Percentiles rank a stretch among this genome's conserved stretches.
Evolutionary conservation across 2,888 invertebrate species (phyloP).

Genomic region (Zele albiditarsus): DNA sequence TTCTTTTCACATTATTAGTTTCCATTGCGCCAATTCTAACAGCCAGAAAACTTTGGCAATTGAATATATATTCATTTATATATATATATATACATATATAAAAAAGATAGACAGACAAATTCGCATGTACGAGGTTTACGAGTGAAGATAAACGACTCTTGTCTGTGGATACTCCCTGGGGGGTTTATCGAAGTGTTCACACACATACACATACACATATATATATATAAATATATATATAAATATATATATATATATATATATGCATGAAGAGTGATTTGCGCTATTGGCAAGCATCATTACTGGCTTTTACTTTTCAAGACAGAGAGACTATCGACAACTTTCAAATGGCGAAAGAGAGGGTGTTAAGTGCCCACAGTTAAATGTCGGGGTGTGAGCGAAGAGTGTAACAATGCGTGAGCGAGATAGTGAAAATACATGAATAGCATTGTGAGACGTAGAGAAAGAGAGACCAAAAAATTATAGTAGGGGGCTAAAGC

Average conservation of each 20-base stretch:
- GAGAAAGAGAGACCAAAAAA: conserved; percentile 37
- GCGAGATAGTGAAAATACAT: conserved; percentile 12
- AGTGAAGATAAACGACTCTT: conserved; percentile 27
- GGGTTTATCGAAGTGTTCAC: conserved; percentile 12
- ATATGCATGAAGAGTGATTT: conserved; percentile 30
- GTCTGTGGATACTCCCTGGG: not conserved
- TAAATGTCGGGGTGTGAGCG: conserved; percentile 24
- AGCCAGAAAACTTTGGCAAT: too few relatives aligned
- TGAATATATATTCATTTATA: too few relatives aligned
- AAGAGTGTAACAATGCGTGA: conserved; percentile 38
- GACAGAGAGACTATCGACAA: conserved; percentile 52
- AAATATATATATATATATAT: not conserved
- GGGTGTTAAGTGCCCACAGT: conserved; percentile 46
- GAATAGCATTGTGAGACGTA: conserved; percentile 22
- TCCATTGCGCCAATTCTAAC: too few relatives aligned
- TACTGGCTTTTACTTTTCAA: conserved; percentile 48
- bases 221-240: too few relatives aligned
- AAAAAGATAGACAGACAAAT: not conserved
- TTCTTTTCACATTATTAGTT: too few relatives aligned
- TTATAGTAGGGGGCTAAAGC: not conserved
- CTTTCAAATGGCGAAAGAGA: conserved; percentile 49
- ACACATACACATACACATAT: not conserved
- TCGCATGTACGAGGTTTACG: not conserved
- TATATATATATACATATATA: too few relatives aligned
- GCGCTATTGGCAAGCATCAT: conserved; percentile 46